A percentile compares a stretch with the other conserved stretches of the same genome.
Evolutionary conservation across 30 jellyfish, hydroid and myxozoan genomes (phyloP).

Genomic region (Clytia hemisphaerica): DNA sequence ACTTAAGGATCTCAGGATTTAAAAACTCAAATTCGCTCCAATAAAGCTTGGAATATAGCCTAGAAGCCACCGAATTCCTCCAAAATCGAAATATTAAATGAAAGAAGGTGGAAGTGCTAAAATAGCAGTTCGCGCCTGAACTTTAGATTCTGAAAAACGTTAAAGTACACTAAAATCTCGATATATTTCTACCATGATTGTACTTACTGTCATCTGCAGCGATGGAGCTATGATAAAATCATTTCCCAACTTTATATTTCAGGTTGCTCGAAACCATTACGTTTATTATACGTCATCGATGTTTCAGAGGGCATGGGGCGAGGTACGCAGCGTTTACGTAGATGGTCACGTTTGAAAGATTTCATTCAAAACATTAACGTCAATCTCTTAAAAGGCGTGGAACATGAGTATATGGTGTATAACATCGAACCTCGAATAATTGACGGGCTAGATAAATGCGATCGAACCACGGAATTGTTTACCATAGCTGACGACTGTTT

Average conservation of each 20-base stretch:
- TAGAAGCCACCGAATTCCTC: too few relatives aligned
- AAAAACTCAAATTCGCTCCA: too few relatives aligned
- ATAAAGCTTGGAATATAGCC: too few relatives aligned
- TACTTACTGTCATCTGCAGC: too few relatives aligned
- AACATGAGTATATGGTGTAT: slow-evolving; percentile 71
- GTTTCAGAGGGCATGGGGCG: slow-evolving; percentile 96
- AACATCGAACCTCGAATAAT: slow-evolving; percentile 88
- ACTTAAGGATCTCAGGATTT: too few relatives aligned
- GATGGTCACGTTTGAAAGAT: slow-evolving; percentile 79
- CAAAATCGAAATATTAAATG: too few relatives aligned
- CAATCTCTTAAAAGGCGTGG: slow-evolving; percentile 58
- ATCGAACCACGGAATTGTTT: slow-evolving; percentile 76
- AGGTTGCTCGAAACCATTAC: slow-evolving; percentile 89
- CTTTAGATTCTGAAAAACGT: too few relatives aligned
- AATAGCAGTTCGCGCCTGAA: too few relatives aligned
- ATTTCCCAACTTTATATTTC: background rate
- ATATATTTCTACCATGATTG: too few relatives aligned
- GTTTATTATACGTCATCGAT: slow-evolving; percentile 70
- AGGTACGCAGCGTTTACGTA: slow-evolving; percentile 67
- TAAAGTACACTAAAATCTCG: too few relatives aligned
- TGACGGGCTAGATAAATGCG: slow-evolving; percentile 67
- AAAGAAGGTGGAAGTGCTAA: too few relatives aligned
- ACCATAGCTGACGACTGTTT: slow-evolving; percentile 80
- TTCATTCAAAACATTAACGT: slow-evolving; percentile 61
- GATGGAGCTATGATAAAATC: too few relatives aligned